Base-by-base conservation (phyloP, 2,113 vertebrate species). In the Salvelinus sp. region DNA sequence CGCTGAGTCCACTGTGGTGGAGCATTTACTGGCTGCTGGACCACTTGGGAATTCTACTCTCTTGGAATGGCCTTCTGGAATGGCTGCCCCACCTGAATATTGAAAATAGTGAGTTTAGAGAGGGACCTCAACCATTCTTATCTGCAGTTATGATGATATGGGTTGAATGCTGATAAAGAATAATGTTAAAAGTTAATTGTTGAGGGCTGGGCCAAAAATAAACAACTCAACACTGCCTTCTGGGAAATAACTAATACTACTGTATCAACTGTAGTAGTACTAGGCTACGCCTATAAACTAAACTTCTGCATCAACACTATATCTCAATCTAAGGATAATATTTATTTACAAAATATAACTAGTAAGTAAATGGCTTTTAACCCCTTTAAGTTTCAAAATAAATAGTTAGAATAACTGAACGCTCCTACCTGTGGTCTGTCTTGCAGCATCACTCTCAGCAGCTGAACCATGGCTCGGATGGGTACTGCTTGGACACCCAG, bases 341-440 rank as follows among this genome's bases (percentile, higher is more conserved):
- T 38, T 7, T 38, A 9, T 9, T 9, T 38, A 38, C 9, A 38
- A 9, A 38, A 38, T 38, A 38, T 44, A 9, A 44, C 2, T 44
- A 44, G 38, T 2, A 9, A 10, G 38, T 44, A 44, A 44, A 44
- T 44, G 38, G 38, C 38, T 44, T 62, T 62, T 1, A 6, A 57
- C 1, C 54, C 54, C 2, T 57, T 57, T 57, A 44, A 10, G 54
- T 6, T 20, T 6, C 5, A 7, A 23, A 22, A 22, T 0, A 62
- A n/a, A 23, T 16, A 4, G 50, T 18, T 54, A 44, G 9, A 44
- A 44, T 6, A 54, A 54, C 50, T 54, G 50, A 18, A 6, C 3
- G 4, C 50, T 13, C 87, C 84, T 58, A 93, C 92, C 87, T 78
- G 73, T 16, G 4, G n/a, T 44, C 22, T 30, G 64, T n/a, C 47